Percentiles rank a stretch among this genome's conserved stretches.
phyloP scores from a whole-genome alignment of 2,888 invertebrate species.

The Elmis aenea region DNA sequence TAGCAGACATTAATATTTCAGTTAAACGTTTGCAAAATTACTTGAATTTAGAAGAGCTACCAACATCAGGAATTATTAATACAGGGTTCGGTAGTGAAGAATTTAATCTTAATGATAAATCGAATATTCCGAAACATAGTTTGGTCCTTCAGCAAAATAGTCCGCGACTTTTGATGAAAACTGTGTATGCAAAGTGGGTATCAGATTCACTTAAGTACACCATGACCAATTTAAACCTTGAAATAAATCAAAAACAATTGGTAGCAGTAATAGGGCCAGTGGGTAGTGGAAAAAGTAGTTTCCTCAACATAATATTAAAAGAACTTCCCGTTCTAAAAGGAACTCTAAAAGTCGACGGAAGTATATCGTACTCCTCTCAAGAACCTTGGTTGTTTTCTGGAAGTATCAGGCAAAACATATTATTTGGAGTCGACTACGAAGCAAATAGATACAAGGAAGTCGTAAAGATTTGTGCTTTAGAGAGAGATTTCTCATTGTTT shows the following conservation, averaged over 20 bases:
- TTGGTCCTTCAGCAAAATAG: not conserved
- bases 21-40: constrained; percentile 64
- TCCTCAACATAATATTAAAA: constrained; percentile 47
- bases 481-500: constrained; percentile 67
- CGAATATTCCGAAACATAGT: not conserved
- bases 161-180: constrained; percentile 54
- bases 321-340: constrained; percentile 48
- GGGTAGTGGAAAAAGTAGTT: constrained; percentile 61
- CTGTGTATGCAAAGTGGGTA: constrained; percentile 67
- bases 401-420: constrained; percentile 69
- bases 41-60: constrained; percentile 48
- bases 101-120: not conserved
- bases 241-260: constrained; percentile 39
- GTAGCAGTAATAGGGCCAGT: constrained; percentile 63
- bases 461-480: constrained; percentile 60
- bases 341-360: constrained; percentile 48
- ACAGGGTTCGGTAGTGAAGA: not conserved
- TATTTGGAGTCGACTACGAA: constrained; percentile 64
- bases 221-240: constrained; percentile 40
- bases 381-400: constrained; percentile 60
- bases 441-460: constrained; percentile 56
- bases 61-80: too few species aligned
- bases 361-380: constrained; percentile 55
- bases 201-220: constrained; percentile 15
- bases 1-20: constrained; percentile 76